Evolutionary conservation across 1,140 invertebrate species (phyloP), one percentile per base, ranked within the genome.

Genomic region (Venturia canescens): DNA sequence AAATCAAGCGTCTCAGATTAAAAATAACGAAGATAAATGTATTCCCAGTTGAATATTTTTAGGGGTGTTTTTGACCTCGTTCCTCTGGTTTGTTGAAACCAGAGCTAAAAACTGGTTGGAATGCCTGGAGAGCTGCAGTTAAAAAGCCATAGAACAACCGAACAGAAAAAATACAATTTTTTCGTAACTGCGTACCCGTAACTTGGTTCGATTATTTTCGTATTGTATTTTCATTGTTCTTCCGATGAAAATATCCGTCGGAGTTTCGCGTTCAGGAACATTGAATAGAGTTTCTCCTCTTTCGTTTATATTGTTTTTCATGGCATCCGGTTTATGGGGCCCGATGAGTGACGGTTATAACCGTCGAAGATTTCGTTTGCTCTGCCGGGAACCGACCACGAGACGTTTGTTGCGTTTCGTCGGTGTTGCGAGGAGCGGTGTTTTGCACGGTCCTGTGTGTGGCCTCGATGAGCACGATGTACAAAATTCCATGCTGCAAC

Each of bases 401-500:
- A 89, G 84, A 4, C 87, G 86, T 67, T 90, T 90, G 74, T 84
- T 89, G 38, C 86, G 86, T 78, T 92, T 92, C n/a, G 90, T 92
- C 18, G 91, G 91, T 2, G 91, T 91, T 15, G 90, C 90, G 15
- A 91, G 80, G 3, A 91, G 86, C 7, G 89, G 88, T 50, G 89
- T 91, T 70, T 90, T 91, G 77, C 91, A 92, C 0, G 90, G 81
- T 5, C 90, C 90, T 0, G 83, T 79, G 79, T 92, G 91, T 9
- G 84, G 85, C 50, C 84, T 88, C 21, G 90, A 90, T 23, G 88
- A 89, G n/a, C 91, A 92, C 21, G 82, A 84, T 21, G 86, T 84
- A 83, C 91, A 92, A 69, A 92, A 92, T 80, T 90, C 88, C 83
- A 90, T 89, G 13, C 83, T 81, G 66, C 91, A 91, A 2, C 89